Percentiles rank a stretch among this genome's conserved stretches.
phyloP scores from a whole-genome alignment of 2,113 vertebrate species.

The Cebidichthys violaceus region DNA sequence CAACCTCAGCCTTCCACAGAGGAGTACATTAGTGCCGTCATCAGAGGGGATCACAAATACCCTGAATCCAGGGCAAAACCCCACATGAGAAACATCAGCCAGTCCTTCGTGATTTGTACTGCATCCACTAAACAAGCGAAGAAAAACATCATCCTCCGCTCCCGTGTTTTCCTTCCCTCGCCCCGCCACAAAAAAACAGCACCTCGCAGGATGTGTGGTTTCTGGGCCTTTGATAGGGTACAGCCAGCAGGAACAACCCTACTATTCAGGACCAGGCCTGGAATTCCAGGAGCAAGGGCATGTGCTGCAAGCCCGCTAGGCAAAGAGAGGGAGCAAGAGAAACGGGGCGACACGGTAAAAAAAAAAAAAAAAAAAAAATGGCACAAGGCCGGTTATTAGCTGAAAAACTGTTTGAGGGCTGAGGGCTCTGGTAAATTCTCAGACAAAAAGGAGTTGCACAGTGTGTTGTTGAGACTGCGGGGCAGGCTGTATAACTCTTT shows the following conservation, averaged over 20 bases:
- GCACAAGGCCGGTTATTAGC: not conserved
- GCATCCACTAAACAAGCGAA: conserved; percentile 45
- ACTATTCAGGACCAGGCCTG: conserved; percentile 72
- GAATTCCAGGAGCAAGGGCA: conserved; percentile 62
- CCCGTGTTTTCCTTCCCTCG: conserved; percentile 39
- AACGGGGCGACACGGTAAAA: not conserved
- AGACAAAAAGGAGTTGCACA: not conserved
- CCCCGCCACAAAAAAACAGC: conserved; percentile 60
- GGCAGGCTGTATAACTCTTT: not conserved
- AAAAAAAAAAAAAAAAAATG: too few relatives aligned
- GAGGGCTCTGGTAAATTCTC: not conserved
- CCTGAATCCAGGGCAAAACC: conserved; percentile 16
- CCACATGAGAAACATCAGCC: conserved; percentile 60
- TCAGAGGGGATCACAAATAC: conserved; percentile 39
- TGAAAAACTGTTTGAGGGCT: conserved; percentile 12
- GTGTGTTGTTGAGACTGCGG: not conserved
- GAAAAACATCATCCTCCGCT: conserved; percentile 46
- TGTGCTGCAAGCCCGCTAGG: conserved; percentile 33
- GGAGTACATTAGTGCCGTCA: conserved; percentile 28
- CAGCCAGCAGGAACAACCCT: conserved; percentile 64
- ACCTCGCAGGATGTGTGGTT: conserved; percentile 71
- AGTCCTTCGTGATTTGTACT: conserved; percentile 44
- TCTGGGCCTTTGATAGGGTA: conserved; percentile 71
- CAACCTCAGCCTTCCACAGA: conserved; percentile 36
- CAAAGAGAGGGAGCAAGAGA: conserved; percentile 18